Evolutionary conservation across 2,113 vertebrate species (phyloP).

Genomic region (Rhegmatorhina hoffmannsi): DNA sequence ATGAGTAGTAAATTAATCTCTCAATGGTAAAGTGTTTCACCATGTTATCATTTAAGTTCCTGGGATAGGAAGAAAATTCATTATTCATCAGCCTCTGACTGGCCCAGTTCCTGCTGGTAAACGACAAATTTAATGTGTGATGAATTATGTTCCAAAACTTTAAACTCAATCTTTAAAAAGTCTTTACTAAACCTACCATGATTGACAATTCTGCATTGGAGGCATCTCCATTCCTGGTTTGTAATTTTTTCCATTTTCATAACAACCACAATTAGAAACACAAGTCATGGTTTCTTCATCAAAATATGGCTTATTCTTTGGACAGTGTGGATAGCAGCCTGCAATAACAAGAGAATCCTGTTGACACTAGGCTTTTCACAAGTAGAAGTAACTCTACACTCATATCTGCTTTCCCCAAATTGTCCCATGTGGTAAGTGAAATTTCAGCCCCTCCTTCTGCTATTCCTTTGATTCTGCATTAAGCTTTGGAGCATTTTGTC

Average conservation of each 20-base stretch:
- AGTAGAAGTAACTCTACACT: not conserved
- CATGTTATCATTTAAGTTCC: not conserved
- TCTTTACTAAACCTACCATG: conserved; percentile 78
- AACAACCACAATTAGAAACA: conserved; percentile 82
- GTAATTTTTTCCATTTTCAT: conserved; percentile 78
- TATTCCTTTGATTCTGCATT: not conserved
- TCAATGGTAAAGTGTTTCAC: not conserved
- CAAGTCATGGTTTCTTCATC: conserved; percentile 90
- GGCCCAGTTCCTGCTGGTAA: not conserved
- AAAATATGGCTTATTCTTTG: conserved; percentile 81
- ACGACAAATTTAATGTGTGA: not conserved
- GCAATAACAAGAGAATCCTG: not conserved
- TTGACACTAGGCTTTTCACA: not conserved
- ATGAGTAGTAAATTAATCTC: not conserved
- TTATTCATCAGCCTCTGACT: not conserved
- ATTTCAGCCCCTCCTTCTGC: not conserved
- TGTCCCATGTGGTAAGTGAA: not conserved
- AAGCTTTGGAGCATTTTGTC: not conserved
- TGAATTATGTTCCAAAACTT: not conserved
- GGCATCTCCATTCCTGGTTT: conserved; percentile 67
- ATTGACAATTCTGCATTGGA: conserved; percentile 78
- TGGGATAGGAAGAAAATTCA: not conserved
- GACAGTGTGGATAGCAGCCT: conserved; percentile 95
- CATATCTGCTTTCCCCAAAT: not conserved
- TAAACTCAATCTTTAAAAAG: not conserved